Base-by-base conservation (phyloP, 2,113 vertebrate genomes). In the Meleagris gallopavo region DNA sequence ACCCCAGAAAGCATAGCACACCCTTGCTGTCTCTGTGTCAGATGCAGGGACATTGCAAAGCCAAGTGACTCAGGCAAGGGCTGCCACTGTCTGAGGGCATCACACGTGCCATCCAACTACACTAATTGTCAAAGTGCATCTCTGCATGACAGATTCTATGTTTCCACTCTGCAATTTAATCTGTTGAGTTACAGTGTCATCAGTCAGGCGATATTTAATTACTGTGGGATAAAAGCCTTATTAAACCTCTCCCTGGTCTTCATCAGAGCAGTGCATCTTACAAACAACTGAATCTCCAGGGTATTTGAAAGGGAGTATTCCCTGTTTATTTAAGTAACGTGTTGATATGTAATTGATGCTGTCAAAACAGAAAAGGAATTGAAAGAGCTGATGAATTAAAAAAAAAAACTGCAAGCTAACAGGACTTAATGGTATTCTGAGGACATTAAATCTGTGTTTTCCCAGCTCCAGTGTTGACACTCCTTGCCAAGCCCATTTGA, bases 401-500 rank as follows among this genome's bases (percentile, higher is more conserved):
- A 69, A 77, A 78, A 57, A 65, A 24, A 67, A 40, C 73, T 85
- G 36, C 43, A 92, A 67, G 58, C 69, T n/a, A 90, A 75, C 57
- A 95, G 71, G 54, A 83, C 41, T 93, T 72, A 61, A 60, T 54
- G 67, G 27, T 54, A 77, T 30, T 61, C 69, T 9, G 18, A 66
- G 46, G 86, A 88, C 0, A 0, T 27, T 27, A 77, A 77, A 88
- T 12, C 64, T 62, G 34, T 41, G 38, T 79, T 92, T 83, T 45
- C n/a, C 78, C 66, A 87, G 65, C 66, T 86, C 55, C 0, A 1
- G 41, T 83, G 73, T 32, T 45, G 17, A 92, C 54, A 34, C n/a
- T 64, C 82, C 69, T 70, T 82, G 60, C 67, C 89, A 96, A 91
- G 92, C 14, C 14, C 22, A 72, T 60, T 50, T 96, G 79, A 96